Evolutionary conservation across 2,797 vertebrate species (phyloP), one percentile per base, ranked within the genome.

Genomic region (Trachurus trachurus): DNA sequence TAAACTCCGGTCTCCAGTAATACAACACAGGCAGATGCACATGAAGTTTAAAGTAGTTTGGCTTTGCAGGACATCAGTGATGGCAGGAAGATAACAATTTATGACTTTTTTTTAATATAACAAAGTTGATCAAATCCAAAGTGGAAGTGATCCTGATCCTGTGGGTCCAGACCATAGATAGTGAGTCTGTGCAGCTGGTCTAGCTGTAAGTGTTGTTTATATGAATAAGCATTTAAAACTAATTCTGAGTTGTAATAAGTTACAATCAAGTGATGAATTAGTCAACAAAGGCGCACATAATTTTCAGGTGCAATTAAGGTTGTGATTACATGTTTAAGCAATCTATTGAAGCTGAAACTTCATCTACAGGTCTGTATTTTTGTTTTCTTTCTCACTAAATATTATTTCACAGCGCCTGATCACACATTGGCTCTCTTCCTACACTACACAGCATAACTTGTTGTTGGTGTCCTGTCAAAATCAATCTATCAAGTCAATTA

Each of bases 41-140:
- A 37, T 37, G 7, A 37, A 9, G 7, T 60, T 44, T 3, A 19
- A 47, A 49, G 52, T 9, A 26, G 29, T 54, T 13, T 2, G 42
- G 4, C 37, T 26, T 21, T 16, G 53, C 50, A 61, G n/a, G 26
- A 76, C 64, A 76, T 60, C 44, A 71, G 15, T 44, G 1, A n/a
- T 53, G 40, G 15, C 65, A 66, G 50, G 40, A 39, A 42, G 54
- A 69, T 56, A 56, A 44, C 60, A 56, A 34, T 59, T 64, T 31
- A 50, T 40, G 3, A 40, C 9, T 40, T 40, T 40, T 40, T 40
- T 40, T 11, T 40, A 37, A 37, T 4, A 37, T 37, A 37, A 37
- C 6, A 9, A 37, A 37, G 7, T 7, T 7, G 6, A 37, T 1
- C 1, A 37, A 37, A 37, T 37, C 31, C 31, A 34, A 37, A 37